Base-by-base conservation (phyloP, 1,140 invertebrate species). In the Telenomus remus region DNA sequence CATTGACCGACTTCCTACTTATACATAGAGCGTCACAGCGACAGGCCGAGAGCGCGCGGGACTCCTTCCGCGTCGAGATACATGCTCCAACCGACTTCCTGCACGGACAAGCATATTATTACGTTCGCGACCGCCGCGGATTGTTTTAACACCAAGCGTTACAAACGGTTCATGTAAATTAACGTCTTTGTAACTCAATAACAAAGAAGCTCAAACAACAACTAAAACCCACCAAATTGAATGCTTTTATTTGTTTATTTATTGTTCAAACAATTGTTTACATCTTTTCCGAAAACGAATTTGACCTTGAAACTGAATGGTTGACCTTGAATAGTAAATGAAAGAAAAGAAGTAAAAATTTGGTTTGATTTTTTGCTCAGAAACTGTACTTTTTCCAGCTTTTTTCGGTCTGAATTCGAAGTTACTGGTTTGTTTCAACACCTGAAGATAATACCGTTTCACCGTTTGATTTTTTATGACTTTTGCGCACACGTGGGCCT, bases 1-100 rank as follows among this genome's bases (percentile, higher is more conserved):
- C 72, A 64, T 70, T 63, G 75, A 80, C 71, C 74, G 69, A 78
- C 68, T 79, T 77, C 71, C 71, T 77, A 72, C 63, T 37, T 34
- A 53, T 16, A 13, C 43, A 7, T 13, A 44, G 11, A 44, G 8
- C 37, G 9, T 39, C n/a, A 71, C 55, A 50, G 14, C 60, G 44
- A 71, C 42, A 59, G 39, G 34, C 43, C 72, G 72, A 74, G 50
- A 57, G 60, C 57, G 71, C 61, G 51, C 56, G 19, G 19, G 37
- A 53, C 54, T 76, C 46, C 73, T 76, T 76, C 73, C 73, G 73
- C 73, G 73, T 76, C 55, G 37, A 16, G 74, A 66, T 44, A 71
- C 54, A 66, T 55, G 61, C 61, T 54, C 43, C 14, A 39, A 35
- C 51, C 51, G n/a, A 66, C 60, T 72, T 72, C 69, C 60, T 65